Percentiles rank a stretch among this genome's conserved stretches.
phyloP scores from a whole-genome alignment of 1,140 invertebrate genomes.

The Meloidogyne hapla region DNA sequence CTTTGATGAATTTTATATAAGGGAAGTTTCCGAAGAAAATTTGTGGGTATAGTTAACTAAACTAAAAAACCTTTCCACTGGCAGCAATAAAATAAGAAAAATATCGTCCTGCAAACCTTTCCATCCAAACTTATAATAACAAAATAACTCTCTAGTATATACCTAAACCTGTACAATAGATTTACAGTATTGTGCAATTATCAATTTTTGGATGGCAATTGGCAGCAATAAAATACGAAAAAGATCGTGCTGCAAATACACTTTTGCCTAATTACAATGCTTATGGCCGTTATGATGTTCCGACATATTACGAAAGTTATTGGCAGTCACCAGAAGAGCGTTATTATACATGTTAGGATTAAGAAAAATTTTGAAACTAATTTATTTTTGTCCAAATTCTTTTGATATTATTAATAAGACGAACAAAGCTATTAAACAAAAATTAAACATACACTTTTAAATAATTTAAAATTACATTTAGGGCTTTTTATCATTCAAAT shows the following conservation, averaged over 20 bases:
- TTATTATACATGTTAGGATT: constrained; percentile 55
- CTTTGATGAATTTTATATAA: no score
- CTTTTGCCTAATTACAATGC: constrained; percentile 62
- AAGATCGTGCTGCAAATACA: constrained; percentile 61
- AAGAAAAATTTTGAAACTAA: no score
- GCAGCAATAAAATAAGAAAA: no score
- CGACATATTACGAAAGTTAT: constrained; percentile 59
- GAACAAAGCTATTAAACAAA: background rate
- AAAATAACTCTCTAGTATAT: no score
- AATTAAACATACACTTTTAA: background rate
- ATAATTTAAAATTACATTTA: constrained; percentile 39
- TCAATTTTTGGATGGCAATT: constrained; percentile 63
- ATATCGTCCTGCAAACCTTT: no score
- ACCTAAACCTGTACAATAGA: constrained; percentile 38
- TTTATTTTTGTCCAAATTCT: background rate
- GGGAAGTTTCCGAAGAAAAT: no score
- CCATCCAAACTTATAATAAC: no score
- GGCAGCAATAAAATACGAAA: constrained; percentile 63
- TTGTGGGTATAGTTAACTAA: no score
- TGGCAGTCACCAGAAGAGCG: constrained; percentile 58
- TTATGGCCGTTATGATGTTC: constrained; percentile 60
- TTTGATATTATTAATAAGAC: background rate
- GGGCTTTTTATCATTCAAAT: constrained; percentile 62
- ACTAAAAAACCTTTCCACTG: no score
- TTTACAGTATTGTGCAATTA: constrained; percentile 59